A percentile compares a stretch with the other conserved stretches of the same genome.
phyloP scores from a whole-genome alignment of 2,113 vertebrate species.

The Mastomys natalensis region DNA sequence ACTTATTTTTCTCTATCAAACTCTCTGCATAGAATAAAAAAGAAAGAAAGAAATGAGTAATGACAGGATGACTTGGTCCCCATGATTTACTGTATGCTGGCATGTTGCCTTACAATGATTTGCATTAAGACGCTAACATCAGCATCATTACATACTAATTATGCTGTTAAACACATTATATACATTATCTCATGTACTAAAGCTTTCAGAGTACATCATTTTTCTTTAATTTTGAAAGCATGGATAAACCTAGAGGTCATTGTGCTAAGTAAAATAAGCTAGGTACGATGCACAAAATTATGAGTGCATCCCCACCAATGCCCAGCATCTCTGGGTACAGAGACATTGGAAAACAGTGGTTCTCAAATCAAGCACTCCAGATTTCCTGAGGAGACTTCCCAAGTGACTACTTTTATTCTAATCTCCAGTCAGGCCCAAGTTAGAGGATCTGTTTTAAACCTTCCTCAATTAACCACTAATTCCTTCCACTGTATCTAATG shows the following conservation, averaged over 20 bases:
- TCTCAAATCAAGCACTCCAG: not conserved
- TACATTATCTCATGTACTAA: not conserved
- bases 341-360: not conserved
- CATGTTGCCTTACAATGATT: not conserved
- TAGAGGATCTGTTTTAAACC: not conserved
- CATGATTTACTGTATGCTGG: not conserved
- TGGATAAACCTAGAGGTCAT: not conserved
- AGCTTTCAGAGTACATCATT: not conserved
- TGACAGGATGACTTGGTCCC: not conserved
- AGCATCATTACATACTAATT: not conserved
- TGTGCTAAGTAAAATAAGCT: not conserved
- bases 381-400: not conserved
- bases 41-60: not conserved
- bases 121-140: not conserved
- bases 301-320: too few species aligned
- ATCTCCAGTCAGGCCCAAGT: not conserved
- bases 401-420: not conserved
- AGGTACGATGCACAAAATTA: not conserved
- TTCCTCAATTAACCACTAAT: not conserved
- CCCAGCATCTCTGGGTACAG: not conserved
- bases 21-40: not conserved
- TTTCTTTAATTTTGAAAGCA: not conserved
- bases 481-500: not conserved
- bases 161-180: not conserved
- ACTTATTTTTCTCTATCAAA: conserved; percentile 52